These are phyloP conservation scores for Dryobates pubescens DNA, from an alignment of 2,797 vertebrate species.

Conservation along the genomic window DNA sequence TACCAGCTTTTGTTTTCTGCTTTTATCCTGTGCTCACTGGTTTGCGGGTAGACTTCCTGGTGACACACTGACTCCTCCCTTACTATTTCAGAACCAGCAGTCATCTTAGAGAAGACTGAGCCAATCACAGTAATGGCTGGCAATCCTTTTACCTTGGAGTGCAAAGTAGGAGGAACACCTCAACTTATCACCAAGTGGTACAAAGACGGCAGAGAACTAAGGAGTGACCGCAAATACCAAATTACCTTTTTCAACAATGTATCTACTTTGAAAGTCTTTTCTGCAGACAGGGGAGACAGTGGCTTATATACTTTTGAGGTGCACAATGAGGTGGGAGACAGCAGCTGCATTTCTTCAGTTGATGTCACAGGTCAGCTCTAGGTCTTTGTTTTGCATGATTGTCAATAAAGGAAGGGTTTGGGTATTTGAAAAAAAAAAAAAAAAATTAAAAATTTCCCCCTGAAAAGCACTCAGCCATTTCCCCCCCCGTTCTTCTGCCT, in stretches of 20 bases:
- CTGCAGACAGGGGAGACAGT: slow-evolving; percentile 88
- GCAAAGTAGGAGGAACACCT: slow-evolving; percentile 91
- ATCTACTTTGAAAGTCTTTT: slow-evolving; percentile 90
- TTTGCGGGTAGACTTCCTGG: neutral
- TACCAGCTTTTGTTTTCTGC: neutral
- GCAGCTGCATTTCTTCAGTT: slow-evolving; percentile 91
- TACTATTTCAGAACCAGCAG: slow-evolving; percentile 90
- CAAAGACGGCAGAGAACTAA: slow-evolving; percentile 92
- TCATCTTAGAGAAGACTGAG: slow-evolving; percentile 92
- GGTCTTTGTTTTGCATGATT: neutral
- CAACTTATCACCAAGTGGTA: slow-evolving; percentile 95
- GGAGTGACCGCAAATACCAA: slow-evolving; percentile 91
- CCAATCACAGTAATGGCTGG: slow-evolving; percentile 94
- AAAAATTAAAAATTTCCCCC: neutral
- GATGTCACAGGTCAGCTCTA: slow-evolving; percentile 90
- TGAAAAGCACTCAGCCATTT: neutral
- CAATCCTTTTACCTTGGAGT: slow-evolving; percentile 91
- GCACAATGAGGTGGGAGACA: slow-evolving; percentile 94
- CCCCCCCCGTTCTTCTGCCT: slow-evolving; percentile 39
- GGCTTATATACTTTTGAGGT: slow-evolving; percentile 95
- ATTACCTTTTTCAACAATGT: slow-evolving; percentile 89
- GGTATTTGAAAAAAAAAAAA: too few species aligned
- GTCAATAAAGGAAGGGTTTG: neutral
- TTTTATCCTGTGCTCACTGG: neutral
- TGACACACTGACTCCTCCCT: slow-evolving; percentile 2